Base-by-base conservation (phyloP, 2,888 invertebrate species). In the Tupiocoris notatus region DNA sequence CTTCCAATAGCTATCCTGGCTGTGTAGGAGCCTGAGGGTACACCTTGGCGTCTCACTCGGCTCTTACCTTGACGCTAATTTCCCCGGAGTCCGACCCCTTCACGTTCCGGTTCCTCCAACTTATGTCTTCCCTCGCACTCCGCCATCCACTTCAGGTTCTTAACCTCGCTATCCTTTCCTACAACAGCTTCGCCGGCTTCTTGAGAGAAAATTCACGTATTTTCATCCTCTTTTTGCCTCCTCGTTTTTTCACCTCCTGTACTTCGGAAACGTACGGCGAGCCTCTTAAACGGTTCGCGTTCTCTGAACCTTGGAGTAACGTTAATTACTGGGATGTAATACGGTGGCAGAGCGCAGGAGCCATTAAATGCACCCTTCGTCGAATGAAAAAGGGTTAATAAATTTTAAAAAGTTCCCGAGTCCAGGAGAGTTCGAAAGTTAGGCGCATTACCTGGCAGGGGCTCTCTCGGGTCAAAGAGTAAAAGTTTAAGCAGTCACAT, bases 31-130 rank as follows among this genome's bases (percentile, higher is more conserved):
- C n/a, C n/a, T 7, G 39, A 39, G 39, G 39, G 39, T 39, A 3
- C 12, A 12, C 39, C 39, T 7, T 39, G 39, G 39, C 39, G 39
- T 39, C 39, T 39, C 39, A 7, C n/a, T 7, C 39, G 3, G 39
- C 65, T 65, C 65, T 65, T 65, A 39, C 65, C 65, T 65, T 65
- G 65, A 65, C 65, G 65, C 65, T 65, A 65, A 65, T 65, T 65
- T 65, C 65, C 65, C 65, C 65, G 2, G 65, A 65, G 65, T 65
- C 65, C 20, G 12, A 24, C 39, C 9, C 9, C 39, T 39, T 39
- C 39, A 12, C 39, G 2, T 9, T n/a, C 39, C 65, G 1, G 17
- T 24, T 9, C 64, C 23, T 12, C 25, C 9, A n/a, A 21, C n/a
- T n/a, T n/a, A n/a, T n/a, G n/a, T n/a, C n/a, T n/a, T n/a, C 39